A percentile compares a stretch with the other conserved stretches of the same genome.
phyloP scores from a whole-genome alignment of 2,888 invertebrate species.

The Hydrotaea cyrtoneurina region DNA sequence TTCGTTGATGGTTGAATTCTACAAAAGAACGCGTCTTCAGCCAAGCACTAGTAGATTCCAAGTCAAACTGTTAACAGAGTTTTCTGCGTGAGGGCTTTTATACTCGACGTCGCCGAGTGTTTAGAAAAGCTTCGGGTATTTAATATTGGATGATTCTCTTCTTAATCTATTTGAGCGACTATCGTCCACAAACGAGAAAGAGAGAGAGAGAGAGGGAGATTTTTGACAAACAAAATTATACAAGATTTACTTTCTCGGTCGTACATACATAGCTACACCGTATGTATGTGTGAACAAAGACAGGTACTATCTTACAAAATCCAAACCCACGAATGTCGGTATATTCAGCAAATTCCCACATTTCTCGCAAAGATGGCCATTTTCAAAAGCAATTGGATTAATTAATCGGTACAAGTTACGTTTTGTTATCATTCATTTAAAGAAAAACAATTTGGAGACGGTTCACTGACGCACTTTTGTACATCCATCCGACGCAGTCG shows the following conservation, averaged over 20 bases:
- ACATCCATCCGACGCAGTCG: too few species aligned
- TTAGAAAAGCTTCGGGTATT: constrained; percentile 47
- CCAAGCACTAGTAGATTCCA: constrained; percentile 32
- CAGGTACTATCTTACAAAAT: too few species aligned
- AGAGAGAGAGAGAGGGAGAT: constrained; percentile 5
- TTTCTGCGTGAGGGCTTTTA: constrained; percentile 51
- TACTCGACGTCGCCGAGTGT: constrained; percentile 37
- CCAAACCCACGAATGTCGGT: too few species aligned
- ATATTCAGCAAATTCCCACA: too few species aligned
- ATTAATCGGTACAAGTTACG: too few species aligned
- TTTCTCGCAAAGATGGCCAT: too few species aligned
- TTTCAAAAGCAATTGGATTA: too few species aligned
- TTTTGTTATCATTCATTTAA: too few species aligned
- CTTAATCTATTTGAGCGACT: constrained; percentile 41
- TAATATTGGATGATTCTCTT: constrained; percentile 50
- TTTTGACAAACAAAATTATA: constrained; percentile 9
- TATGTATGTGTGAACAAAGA: neutral
- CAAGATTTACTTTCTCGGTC: constrained; percentile 27
- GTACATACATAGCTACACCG: neutral
- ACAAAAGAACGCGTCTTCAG: neutral
- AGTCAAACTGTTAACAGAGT: constrained; percentile 53
- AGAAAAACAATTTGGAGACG: too few species aligned
- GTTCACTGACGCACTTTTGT: too few species aligned
- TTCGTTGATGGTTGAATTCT: constrained; percentile 19
- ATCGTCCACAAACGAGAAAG: neutral